These are phyloP conservation scores for Drosophila santomea DNA, from an alignment of 1,140 invertebrate genomes.

Conservation along the genomic window DNA sequence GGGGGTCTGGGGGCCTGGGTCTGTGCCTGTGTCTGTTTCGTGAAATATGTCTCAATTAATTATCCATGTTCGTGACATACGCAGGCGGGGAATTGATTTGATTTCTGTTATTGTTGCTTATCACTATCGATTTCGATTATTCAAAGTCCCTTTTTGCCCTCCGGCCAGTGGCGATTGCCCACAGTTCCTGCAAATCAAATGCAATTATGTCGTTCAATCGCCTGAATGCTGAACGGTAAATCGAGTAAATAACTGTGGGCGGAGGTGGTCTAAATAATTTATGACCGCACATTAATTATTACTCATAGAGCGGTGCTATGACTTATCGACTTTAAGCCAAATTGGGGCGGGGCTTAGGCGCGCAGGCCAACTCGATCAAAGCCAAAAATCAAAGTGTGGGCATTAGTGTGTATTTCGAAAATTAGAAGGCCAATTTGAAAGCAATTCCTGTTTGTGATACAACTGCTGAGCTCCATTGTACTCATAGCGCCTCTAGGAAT, in stretches of 20 bases:
- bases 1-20: not conserved
- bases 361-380: constrained; percentile 2
- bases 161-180: not conserved
- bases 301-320: constrained; percentile 28
- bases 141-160: constrained; percentile 34
- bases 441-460: not conserved
- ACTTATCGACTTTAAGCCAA: constrained; percentile 35
- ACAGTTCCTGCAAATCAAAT: constrained; percentile 38
- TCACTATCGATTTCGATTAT: constrained; percentile 50
- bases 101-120: constrained; percentile 48
- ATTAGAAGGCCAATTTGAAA: not conserved
- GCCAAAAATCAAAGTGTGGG: not conserved
- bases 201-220: constrained; percentile 44
- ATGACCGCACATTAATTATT: constrained; percentile 54
- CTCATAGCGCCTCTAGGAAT: no score
- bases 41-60: constrained; percentile 78
- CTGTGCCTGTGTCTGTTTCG: constrained; percentile 5
- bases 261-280: constrained; percentile 34
- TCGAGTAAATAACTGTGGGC: constrained; percentile 30
- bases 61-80: constrained; percentile 62
- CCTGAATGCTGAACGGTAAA: constrained; percentile 16
- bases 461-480: not conserved
- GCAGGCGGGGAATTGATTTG: constrained; percentile 45
- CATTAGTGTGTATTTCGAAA: constrained; percentile 15
- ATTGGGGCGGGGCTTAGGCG: constrained; percentile 9